Evolutionary conservation across 64 coral and sea anemone genomes (phyloP).

Genomic region (Dendrophyllia cribrosa): DNA sequence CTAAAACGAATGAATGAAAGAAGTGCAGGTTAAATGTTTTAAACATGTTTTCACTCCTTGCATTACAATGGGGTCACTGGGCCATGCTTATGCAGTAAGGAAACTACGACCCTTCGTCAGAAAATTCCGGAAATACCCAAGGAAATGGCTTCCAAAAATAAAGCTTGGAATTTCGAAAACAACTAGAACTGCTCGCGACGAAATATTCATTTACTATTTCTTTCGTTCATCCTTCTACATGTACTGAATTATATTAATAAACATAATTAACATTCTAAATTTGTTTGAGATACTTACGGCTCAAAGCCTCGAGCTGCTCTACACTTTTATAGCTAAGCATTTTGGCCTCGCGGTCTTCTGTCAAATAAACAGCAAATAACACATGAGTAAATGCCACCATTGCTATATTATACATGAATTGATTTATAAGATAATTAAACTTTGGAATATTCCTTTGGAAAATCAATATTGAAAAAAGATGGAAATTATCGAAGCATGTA

Average conservation of each 20-base stretch:
- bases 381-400: not conserved
- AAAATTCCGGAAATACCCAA: not conserved
- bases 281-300: slow-evolving; percentile 6
- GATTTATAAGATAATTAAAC: not conserved
- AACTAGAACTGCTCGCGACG: not conserved
- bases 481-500: slow-evolving; percentile 5
- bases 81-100: no score
- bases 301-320: slow-evolving; percentile 25
- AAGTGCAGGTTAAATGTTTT: no score
- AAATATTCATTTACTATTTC: no score
- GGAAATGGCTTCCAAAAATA: not conserved
- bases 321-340: slow-evolving; percentile 31
- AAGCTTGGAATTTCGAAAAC: not conserved
- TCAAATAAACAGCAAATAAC: not conserved
- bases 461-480: not conserved
- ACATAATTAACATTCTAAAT: not conserved
- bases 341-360: slow-evolving; percentile 4
- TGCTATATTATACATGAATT: not conserved
- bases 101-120: no score
- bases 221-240: not conserved
- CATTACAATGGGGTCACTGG: no score
- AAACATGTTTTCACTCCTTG: no score
- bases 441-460: not conserved
- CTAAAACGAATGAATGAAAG: no score
- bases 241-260: not conserved